Evolutionary conservation across 2,888 invertebrate genomes (phyloP), one percentile per base, ranked within the genome.

Genomic region (Celastrina argiolus): DNA sequence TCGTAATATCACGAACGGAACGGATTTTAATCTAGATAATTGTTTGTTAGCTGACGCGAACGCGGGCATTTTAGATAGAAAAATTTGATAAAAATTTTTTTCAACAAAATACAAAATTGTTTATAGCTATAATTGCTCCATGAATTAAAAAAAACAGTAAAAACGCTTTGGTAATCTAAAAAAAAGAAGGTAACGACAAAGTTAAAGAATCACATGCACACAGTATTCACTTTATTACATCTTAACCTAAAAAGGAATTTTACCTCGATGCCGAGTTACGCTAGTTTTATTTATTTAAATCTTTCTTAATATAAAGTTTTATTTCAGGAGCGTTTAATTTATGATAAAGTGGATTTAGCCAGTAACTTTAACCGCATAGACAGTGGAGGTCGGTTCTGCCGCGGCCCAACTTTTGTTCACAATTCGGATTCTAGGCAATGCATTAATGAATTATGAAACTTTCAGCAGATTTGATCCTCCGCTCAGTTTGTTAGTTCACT

Each of bases 401-500:
- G 16, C 22, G 14, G 18, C 12, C 51, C 22, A 51, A 51, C 51
- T 51, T 51, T 45, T 45, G 45, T 45, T 51, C 22, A 51, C 12
- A 51, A 22, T 22, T 51, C 51, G 22, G 51, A 51, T 22, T 51
- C 22, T 26, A 26, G 51, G 51, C 51, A 22, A 22, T 51, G 22
- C 51, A 51, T 51, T 51, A 51, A 51, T 51, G 51, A 51, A 51
- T 51, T 22, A 51, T 26, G 12, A 18, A 51, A 22, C 51, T 51
- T 51, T 51, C 51, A 51, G 51, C 12, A 51, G 22, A 51, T 51
- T 12, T 12, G 12, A 36, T 36, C 36, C 12, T 22, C 18, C 10
- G 18, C 18, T 45, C 45, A 18, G 4, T 45, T 45, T 18, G 4
- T 45, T 45, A 10, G 4, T 18, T 22, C 18, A 22, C 36, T 10